phyloP scores from a whole-genome alignment of 2,888 invertebrate genomes.

The Lottia scabra region DNA sequence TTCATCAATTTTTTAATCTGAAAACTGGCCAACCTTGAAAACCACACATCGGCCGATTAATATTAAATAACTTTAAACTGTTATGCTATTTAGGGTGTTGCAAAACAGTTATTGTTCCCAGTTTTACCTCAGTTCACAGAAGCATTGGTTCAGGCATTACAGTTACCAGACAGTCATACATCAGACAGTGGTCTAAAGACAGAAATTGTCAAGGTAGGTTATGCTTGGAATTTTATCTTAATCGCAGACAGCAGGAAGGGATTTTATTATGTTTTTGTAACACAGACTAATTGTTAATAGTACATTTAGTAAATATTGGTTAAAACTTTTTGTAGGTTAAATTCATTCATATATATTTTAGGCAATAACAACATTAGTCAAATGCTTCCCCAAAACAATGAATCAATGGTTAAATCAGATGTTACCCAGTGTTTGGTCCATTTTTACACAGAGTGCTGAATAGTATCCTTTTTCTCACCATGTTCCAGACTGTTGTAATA shows the following conservation, averaged over 20 bases:
- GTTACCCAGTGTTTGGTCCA: constrained; percentile 77
- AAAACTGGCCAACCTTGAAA: no score
- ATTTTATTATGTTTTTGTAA: no score
- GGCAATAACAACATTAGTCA: constrained; percentile 76
- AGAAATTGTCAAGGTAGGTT: constrained; percentile 74
- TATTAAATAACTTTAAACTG: no score
- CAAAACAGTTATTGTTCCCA: constrained; percentile 76
- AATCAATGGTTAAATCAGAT: constrained; percentile 75
- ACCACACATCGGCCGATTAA: no score
- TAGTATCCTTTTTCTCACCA: constrained; percentile 66
- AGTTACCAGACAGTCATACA: constrained; percentile 72
- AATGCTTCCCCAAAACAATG: constrained; percentile 76
- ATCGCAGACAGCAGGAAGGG: no score
- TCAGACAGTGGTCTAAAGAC: constrained; percentile 77
- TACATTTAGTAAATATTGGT: no score
- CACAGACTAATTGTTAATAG: no score
- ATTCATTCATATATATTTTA: constrained; percentile 34
- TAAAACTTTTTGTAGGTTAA: no score
- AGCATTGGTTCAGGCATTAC: constrained; percentile 74
- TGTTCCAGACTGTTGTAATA: background rate
- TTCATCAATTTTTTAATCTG: no score
- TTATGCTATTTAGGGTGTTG: constrained; percentile 57
- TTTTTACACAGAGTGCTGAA: constrained; percentile 78
- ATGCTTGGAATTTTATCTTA: no score
- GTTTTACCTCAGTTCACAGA: constrained; percentile 78